Evolutionary conservation across 2,797 vertebrate species (phyloP).

Genomic region (Cichlasoma orientale): DNA sequence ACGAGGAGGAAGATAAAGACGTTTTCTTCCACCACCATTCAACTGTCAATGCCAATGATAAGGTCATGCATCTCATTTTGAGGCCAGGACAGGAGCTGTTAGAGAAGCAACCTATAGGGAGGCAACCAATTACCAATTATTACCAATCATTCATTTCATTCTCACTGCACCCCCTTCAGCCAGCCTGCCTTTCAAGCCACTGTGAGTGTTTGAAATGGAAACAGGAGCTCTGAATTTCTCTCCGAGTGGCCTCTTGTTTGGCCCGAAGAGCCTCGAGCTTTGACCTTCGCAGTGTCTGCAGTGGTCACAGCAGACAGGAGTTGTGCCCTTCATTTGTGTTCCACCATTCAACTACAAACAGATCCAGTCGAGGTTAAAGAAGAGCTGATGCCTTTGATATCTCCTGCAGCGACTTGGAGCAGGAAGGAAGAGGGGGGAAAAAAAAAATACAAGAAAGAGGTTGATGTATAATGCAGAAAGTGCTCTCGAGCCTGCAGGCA

Average conservation of each 20-base stretch:
- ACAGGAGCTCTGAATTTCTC: neutral
- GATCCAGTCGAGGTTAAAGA: slow-evolving; percentile 51
- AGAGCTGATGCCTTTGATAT: slow-evolving; percentile 60
- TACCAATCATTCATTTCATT: neutral
- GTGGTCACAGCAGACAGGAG: neutral
- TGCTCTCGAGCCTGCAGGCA: slow-evolving; percentile 64
- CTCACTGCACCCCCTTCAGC: neutral
- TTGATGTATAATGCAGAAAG: slow-evolving; percentile 77
- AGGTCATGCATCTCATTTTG: slow-evolving; percentile 43
- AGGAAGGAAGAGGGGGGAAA: slow-evolving; percentile 8
- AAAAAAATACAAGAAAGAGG: slow-evolving; percentile 35
- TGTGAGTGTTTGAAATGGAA: neutral
- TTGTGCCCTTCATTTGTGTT: slow-evolving; percentile 17
- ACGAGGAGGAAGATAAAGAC: slow-evolving; percentile 3
- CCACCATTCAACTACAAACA: slow-evolving; percentile 41
- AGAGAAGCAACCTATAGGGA: neutral
- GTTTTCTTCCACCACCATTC: slow-evolving; percentile 1
- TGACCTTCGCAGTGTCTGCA: neutral
- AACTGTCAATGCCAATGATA: slow-evolving; percentile 9
- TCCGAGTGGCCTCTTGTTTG: neutral
- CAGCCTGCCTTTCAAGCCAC: neutral
- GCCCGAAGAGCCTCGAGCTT: neutral
- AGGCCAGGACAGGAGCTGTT: neutral
- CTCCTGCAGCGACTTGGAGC: slow-evolving; percentile 39
- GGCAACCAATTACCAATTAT: neutral